Percentiles rank a stretch among this genome's conserved stretches.
phyloP scores from a whole-genome alignment of 2,888 invertebrate genomes.

The Sympetrum striolatum region DNA sequence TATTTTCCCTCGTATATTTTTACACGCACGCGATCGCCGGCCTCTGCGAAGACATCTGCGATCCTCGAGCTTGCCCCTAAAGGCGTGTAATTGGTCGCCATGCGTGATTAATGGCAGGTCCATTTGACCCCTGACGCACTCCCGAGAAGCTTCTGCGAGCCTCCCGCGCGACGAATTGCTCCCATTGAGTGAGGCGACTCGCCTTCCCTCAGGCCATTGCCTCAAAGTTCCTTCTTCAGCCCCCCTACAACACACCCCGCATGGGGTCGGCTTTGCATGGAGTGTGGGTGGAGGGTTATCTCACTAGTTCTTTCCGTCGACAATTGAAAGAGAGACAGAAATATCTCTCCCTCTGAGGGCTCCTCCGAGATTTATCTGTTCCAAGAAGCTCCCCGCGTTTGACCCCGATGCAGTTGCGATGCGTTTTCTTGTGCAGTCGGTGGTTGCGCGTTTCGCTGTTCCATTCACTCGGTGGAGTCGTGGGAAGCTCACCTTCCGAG shows the following conservation, averaged over 20 bases:
- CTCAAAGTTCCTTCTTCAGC: background rate
- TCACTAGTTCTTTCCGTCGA: background rate
- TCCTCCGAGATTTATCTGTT: constrained; percentile 32
- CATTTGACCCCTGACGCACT: constrained; percentile 32
- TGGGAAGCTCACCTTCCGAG: background rate
- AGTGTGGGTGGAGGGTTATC: background rate
- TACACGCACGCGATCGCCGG: background rate
- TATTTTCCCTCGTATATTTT: background rate
- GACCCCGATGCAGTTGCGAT: background rate
- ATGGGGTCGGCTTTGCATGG: background rate
- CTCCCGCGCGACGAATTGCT: constrained; percentile 34
- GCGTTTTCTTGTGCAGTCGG: background rate
- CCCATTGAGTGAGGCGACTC: background rate
- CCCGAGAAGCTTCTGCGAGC: background rate
- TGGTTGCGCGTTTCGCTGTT: background rate
- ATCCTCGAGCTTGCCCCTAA: background rate
- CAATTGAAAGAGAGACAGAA: constrained; percentile 13
- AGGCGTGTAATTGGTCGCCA: constrained; percentile 24
- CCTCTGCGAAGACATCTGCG: constrained; percentile 10
- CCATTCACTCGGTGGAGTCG: background rate
- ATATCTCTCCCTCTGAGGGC: background rate
- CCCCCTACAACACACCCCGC: background rate
- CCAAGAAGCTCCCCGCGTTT: background rate
- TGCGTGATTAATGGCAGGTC: constrained; percentile 28
- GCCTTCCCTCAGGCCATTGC: background rate